Conservation (phyloP, 2,797 vertebrate species). For the Brotogeris chrysoptera region DNA sequence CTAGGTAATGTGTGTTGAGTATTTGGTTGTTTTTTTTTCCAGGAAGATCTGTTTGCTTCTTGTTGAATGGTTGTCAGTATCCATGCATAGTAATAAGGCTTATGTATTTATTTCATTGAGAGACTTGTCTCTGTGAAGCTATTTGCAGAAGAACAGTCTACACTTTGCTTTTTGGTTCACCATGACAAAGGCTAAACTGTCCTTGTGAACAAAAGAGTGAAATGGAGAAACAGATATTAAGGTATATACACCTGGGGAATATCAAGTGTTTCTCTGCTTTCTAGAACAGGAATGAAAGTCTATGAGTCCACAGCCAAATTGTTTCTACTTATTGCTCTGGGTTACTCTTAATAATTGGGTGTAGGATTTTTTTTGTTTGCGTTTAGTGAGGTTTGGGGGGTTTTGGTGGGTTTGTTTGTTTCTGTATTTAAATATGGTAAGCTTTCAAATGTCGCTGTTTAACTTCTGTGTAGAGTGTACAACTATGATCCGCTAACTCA, state of each 20-base stretch:
- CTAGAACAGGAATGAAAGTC: neutral
- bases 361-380: no score
- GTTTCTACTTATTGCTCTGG: neutral
- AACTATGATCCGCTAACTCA: conserved; percentile 91
- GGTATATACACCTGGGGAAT: neutral
- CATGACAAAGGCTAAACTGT: rapidly evolving
- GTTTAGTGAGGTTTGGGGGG: rapidly evolving
- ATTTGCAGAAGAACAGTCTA: neutral
- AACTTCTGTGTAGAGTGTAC: conserved; percentile 82
- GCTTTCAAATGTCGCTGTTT: neutral
- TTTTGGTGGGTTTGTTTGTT: neutral
- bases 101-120: neutral
- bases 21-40: neutral
- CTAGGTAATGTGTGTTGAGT: conserved; percentile 77
- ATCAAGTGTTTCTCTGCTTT: neutral
- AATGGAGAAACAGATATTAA: neutral
- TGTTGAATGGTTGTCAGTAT: neutral
- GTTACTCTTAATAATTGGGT: neutral
- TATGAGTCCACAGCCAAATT: rapidly evolving
- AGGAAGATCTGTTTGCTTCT: neutral
- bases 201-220: neutral
- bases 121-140: neutral
- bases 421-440: neutral
- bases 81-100: neutral
- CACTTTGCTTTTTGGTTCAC: neutral